phyloP scores from a whole-genome alignment of 2,113 vertebrate species.

The Notarius lentiginosus region DNA sequence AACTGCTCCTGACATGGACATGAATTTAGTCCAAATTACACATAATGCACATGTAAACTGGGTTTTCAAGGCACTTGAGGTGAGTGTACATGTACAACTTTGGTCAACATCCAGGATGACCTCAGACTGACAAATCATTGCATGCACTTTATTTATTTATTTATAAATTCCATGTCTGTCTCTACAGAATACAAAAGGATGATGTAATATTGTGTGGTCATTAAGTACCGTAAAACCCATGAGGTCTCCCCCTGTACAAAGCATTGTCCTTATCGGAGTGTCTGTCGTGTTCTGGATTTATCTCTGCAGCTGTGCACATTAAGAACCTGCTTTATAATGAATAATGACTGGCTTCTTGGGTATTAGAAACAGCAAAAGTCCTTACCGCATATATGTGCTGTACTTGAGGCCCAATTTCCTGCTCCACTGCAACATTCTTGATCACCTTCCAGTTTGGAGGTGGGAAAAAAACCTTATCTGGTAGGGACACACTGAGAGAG shows the following conservation, averaged over 20 bases:
- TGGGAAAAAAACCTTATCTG: constrained; percentile 83
- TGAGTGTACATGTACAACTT: neutral
- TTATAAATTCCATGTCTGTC: neutral
- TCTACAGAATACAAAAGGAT: neutral
- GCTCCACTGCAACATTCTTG: constrained; percentile 70
- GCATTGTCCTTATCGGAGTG: neutral
- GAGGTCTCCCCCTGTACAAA: neutral
- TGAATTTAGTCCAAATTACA: neutral
- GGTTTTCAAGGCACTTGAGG: neutral
- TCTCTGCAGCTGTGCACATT: constrained; percentile 2
- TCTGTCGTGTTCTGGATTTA: constrained; percentile 7
- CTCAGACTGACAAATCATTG: neutral
- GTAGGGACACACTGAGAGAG: constrained; percentile 80
- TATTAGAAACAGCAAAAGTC: neutral
- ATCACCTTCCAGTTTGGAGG: constrained; percentile 75
- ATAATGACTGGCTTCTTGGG: constrained; percentile 1
- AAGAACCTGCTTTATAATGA: constrained; percentile 12
- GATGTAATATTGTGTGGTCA: neutral
- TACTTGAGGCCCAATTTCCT: constrained; percentile 80
- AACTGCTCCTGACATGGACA: neutral
- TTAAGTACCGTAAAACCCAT: neutral
- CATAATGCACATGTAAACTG: neutral
- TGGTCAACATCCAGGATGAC: neutral
- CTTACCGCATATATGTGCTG: constrained; percentile 88
- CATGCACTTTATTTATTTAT: neutral